Evolutionary conservation across 2,113 vertebrate genomes (phyloP).

Genomic region (Pongo pygmaeus): DNA sequence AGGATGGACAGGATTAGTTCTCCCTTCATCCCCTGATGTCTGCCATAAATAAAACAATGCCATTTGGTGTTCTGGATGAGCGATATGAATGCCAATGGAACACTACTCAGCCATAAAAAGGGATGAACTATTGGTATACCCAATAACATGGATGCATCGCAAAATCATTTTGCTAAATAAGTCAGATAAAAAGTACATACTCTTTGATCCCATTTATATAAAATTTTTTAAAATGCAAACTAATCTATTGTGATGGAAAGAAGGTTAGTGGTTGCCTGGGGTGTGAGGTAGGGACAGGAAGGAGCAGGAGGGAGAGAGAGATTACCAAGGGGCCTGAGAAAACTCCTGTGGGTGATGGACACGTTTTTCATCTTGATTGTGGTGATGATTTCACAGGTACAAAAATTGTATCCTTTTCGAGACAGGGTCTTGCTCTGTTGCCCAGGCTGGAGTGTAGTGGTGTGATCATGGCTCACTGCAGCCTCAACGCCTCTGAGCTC

Average conservation of each 20-base stretch:
- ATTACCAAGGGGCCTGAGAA: not conserved
- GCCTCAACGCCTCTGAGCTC: too few relatives aligned
- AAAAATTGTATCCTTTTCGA: not conserved
- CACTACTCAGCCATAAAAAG: not conserved
- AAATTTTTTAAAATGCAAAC: not conserved
- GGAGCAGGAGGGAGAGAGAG: not conserved
- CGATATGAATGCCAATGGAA: accelerated
- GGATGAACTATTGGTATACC: not conserved
- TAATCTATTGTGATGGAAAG: not conserved
- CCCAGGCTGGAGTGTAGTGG: too few relatives aligned
- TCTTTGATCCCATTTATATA: not conserved
- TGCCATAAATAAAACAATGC: not conserved
- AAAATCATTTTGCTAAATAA: not conserved
- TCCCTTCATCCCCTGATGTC: not conserved
- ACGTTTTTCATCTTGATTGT: not conserved
- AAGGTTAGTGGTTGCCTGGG: not conserved
- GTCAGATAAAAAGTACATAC: not conserved
- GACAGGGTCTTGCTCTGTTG: too few relatives aligned
- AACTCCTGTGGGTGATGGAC: not conserved
- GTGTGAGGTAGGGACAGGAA: not conserved
- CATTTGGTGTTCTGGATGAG: not conserved
- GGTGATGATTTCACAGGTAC: not conserved
- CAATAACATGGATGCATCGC: not conserved
- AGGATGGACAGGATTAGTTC: not conserved
- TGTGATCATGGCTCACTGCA: too few relatives aligned